Base-by-base conservation (phyloP, 2,113 vertebrate genomes). In the Chrysochloris asiatica region DNA sequence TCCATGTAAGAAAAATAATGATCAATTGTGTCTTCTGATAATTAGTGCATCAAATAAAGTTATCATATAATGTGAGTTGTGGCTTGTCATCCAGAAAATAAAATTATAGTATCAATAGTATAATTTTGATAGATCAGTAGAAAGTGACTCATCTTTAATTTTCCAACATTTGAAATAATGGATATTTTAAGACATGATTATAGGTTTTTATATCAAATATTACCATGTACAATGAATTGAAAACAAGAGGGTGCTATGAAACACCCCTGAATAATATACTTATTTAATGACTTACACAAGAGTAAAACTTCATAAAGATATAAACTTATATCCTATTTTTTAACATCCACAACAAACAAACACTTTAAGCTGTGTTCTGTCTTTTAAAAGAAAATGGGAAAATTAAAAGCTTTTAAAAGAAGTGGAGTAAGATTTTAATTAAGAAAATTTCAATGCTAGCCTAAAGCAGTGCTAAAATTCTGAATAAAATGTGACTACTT, bases 401-500 rank as follows among this genome's bases (percentile, higher is more conserved):
- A 89, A 95, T 86, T 59, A 79, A 95, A 95, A 90, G 63, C 83
- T 88, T 67, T 89, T 1, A 43, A 56, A 90, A 86, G 21, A 80
- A 83, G 38, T 77, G 17, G 8, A 81, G 72, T 67, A 76, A 30
- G 8, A 88, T 86, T 89, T 94, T 88, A 90, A 92, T 77, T 92
- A 63, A 83, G 59, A 90, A 94, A 86, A 93, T 38, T 61, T 73
- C 83, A 88, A 69, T 83, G 41, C 61, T 45, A 89, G 43, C 54
- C 79, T 86, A 91, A 95, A 91, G 65, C 80, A 8, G 3, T 77
- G 0, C 19, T 3, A 56, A 48, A 9, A 80, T 59, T 93, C 93
- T 93, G 45, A 0, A 21, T 79, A 94, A 93, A 81, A 93, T 28
- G 72, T 96, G 94, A 88, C 76, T 94, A 54, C 95, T 95, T 87